These are phyloP conservation scores for Trichonephila clavipes DNA, from an alignment of 1,140 invertebrate genomes.

Conservation along the genomic window DNA sequence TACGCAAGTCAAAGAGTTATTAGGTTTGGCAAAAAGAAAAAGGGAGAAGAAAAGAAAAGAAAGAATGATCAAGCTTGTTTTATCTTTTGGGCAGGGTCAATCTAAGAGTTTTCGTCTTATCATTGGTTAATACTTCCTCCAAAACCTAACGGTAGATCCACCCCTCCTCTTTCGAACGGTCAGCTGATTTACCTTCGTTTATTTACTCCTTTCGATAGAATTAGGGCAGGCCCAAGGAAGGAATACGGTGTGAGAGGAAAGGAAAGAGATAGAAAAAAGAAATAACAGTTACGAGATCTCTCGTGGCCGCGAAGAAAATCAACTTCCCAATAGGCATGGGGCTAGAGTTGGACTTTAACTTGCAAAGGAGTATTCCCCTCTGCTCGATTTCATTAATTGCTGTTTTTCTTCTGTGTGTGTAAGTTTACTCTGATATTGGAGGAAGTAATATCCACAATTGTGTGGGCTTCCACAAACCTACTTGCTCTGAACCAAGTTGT, in stretches of 20 bases:
- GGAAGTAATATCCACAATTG: not conserved
- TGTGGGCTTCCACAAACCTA: not conserved
- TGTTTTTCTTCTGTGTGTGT: not conserved
- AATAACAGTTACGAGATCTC: conserved; percentile 8
- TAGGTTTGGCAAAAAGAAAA: conserved; percentile 1
- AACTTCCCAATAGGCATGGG: conserved; percentile 42
- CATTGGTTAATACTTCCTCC: conserved; percentile 54
- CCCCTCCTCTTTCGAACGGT: conserved; percentile 39
- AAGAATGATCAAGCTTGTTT: conserved; percentile 36
- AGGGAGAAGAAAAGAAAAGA: not conserved
- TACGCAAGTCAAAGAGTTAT: conserved; percentile 31
- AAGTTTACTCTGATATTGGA: not conserved
- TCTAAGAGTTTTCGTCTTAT: conserved; percentile 14
- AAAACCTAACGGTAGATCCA: conserved; percentile 56
- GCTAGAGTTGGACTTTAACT: not conserved
- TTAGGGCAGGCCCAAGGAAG: conserved; percentile 61
- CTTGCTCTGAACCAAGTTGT: too few species aligned
- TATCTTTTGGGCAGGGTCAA: conserved; percentile 64
- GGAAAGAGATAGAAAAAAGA: conserved; percentile 2
- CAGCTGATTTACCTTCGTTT: conserved; percentile 52
- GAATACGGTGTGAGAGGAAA: conserved; percentile 1
- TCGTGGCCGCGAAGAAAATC: conserved; percentile 41
- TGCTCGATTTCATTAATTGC: not conserved
- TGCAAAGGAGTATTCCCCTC: not conserved
- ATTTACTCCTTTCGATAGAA: conserved; percentile 52